Conservation (phyloP, 2,888 invertebrate species). For the Meteorus colon region DNA sequence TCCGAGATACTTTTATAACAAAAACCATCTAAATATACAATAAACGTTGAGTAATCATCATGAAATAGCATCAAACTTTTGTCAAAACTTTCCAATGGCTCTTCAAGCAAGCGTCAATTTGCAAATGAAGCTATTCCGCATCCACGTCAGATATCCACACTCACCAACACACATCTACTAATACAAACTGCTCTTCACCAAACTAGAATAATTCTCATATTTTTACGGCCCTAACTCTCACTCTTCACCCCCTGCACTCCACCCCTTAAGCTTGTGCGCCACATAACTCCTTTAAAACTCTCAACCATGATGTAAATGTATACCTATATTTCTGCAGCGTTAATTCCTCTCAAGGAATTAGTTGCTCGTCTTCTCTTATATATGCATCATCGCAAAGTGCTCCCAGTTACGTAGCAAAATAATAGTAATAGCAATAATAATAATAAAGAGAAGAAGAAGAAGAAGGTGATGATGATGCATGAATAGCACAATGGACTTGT, state of each 20-base stretch:
- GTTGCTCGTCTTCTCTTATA: slow-evolving; percentile 33
- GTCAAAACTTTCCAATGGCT: neutral
- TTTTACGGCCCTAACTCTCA: slow-evolving; percentile 28
- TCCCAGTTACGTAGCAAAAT: slow-evolving; percentile 27
- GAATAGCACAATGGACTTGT: slow-evolving; percentile 6
- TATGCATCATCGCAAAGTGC: slow-evolving; percentile 42
- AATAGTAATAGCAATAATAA: neutral
- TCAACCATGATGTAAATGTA: slow-evolving; percentile 39
- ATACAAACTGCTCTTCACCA: slow-evolving; percentile 14
- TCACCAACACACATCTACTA: neutral
- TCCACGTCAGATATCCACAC: neutral
- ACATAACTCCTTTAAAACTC: slow-evolving; percentile 35
- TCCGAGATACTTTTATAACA: too few relatives aligned
- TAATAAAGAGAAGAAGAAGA: slow-evolving; percentile 14
- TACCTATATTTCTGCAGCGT: slow-evolving; percentile 9
- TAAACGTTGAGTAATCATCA: neutral
- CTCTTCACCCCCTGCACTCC: neutral
- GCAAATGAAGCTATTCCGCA: slow-evolving; percentile 33
- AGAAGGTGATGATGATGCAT: slow-evolving; percentile 13
- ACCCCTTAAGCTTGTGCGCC: neutral
- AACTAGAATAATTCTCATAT: slow-evolving; percentile 29
- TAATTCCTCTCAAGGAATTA: slow-evolving; percentile 40
- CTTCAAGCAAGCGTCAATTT: slow-evolving; percentile 22
- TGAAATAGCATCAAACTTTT: slow-evolving; percentile 13
- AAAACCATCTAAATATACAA: neutral